These are phyloP conservation scores for Cyanoramphus novaezelandiae DNA, from an alignment of 2,113 vertebrate species.

Conservation along the genomic window DNA sequence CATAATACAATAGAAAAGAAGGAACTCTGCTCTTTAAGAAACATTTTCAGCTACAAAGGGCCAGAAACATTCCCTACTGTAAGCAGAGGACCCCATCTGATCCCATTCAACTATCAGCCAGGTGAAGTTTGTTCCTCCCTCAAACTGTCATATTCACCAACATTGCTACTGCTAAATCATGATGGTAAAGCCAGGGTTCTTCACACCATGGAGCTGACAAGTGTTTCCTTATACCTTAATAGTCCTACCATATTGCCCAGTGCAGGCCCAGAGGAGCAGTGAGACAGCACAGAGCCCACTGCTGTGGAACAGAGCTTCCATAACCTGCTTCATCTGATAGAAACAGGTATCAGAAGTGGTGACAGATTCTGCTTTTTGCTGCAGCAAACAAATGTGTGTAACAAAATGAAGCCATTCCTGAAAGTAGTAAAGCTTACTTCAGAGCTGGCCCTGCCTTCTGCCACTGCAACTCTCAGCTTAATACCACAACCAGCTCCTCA, in stretches of 20 bases:
- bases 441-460: neutral
- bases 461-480: neutral
- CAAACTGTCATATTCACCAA: neutral
- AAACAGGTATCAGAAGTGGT: neutral
- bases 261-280: neutral
- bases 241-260: neutral
- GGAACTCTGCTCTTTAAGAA: neutral
- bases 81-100: neutral
- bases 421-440: neutral
- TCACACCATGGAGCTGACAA: neutral
- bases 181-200: neutral
- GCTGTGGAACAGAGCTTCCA: neutral
- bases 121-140: neutral
- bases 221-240: neutral
- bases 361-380: neutral
- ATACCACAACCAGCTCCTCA: neutral
- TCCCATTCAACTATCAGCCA: neutral
- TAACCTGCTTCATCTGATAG: neutral
- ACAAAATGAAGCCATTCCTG: neutral
- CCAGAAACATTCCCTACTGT: neutral
- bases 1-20: neutral
- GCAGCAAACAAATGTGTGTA: neutral
- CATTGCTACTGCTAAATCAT: neutral
- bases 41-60: neutral
- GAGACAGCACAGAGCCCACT: neutral